A percentile compares a stretch with the other conserved stretches of the same genome.
Evolutionary conservation across 2,113 vertebrate genomes (phyloP).

Genomic region (Colistium nudipinnis): DNA sequence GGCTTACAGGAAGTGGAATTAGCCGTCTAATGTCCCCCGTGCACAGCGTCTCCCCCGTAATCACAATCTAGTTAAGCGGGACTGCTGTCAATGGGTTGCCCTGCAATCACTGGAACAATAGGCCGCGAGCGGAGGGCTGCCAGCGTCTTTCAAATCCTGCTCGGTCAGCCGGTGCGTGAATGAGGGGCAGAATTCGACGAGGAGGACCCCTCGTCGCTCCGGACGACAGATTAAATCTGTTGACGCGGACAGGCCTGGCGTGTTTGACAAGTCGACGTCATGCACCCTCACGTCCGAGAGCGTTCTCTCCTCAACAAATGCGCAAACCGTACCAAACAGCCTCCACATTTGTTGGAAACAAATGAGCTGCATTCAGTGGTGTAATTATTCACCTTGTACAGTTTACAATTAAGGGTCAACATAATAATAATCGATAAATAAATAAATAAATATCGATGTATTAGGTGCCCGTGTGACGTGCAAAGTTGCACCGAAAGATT

Average conservation of each 20-base stretch:
- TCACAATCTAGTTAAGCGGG: conserved; percentile 67
- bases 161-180: conserved; percentile 44
- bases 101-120: conserved; percentile 56
- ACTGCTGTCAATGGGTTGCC: conserved; percentile 55
- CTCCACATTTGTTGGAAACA: too few species aligned
- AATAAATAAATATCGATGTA: not conserved
- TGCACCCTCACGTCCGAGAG: conserved; percentile 23
- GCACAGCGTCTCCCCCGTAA: conserved; percentile 38
- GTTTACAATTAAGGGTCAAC: too few species aligned
- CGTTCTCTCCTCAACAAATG: conserved; percentile 22
- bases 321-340: too few species aligned
- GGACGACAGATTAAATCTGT: conserved; percentile 45
- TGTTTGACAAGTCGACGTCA: conserved; percentile 48
- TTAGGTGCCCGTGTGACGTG: too few species aligned
- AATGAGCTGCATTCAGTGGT: not conserved
- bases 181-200: conserved; percentile 30
- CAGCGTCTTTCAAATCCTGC: conserved; percentile 31
- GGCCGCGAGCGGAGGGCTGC: conserved; percentile 34
- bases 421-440: too few species aligned
- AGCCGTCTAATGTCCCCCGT: conserved; percentile 46
- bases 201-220: conserved; percentile 11
- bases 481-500: too few species aligned
- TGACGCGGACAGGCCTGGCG: conserved; percentile 48
- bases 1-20: conserved; percentile 51
- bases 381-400: too few species aligned